Conservation (phyloP, 2,888 invertebrate genomes). For the Anthophora plumipes region DNA sequence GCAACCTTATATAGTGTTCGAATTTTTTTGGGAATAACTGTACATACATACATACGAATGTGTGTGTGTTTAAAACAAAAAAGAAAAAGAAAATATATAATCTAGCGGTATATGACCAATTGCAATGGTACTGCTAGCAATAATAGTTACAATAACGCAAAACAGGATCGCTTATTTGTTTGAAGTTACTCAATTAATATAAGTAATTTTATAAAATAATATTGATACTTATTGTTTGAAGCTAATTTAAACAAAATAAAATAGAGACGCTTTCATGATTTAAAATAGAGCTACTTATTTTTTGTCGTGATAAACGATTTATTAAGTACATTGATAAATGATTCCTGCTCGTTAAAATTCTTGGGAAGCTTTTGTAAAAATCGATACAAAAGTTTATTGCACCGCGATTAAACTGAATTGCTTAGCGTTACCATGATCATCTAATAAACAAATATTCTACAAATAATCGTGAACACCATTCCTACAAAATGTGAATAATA, state of each 20-base stretch:
- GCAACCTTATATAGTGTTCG: no score
- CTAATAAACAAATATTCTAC: slow-evolving; percentile 28
- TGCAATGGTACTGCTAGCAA: slow-evolving; percentile 45
- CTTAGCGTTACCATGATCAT: slow-evolving; percentile 44
- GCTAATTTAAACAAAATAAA: slow-evolving; percentile 2
- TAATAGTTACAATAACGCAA: slow-evolving; percentile 33
- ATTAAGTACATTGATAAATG: slow-evolving; percentile 50
- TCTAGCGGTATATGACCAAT: slow-evolving; percentile 54
- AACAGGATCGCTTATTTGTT: slow-evolving; percentile 39
- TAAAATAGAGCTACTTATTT: slow-evolving; percentile 13
- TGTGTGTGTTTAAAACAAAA: slow-evolving; percentile 59
- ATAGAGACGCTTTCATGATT: not conserved
- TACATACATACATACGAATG: no score
- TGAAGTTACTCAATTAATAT: not conserved
- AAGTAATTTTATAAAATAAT: not conserved
- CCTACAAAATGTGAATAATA: slow-evolving; percentile 54
- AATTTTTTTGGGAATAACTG: no score
- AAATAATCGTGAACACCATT: slow-evolving; percentile 54
- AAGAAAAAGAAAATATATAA: slow-evolving; percentile 45
- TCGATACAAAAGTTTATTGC: slow-evolving; percentile 41
- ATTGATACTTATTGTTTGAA: not conserved
- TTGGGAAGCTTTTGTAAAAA: slow-evolving; percentile 37
- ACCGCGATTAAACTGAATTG: slow-evolving; percentile 32
- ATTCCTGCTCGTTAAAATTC: slow-evolving; percentile 27
- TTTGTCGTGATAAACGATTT: not conserved